These are phyloP conservation scores for Pollenia angustigena DNA, from an alignment of 2,888 invertebrate genomes.

Conservation along the genomic window DNA sequence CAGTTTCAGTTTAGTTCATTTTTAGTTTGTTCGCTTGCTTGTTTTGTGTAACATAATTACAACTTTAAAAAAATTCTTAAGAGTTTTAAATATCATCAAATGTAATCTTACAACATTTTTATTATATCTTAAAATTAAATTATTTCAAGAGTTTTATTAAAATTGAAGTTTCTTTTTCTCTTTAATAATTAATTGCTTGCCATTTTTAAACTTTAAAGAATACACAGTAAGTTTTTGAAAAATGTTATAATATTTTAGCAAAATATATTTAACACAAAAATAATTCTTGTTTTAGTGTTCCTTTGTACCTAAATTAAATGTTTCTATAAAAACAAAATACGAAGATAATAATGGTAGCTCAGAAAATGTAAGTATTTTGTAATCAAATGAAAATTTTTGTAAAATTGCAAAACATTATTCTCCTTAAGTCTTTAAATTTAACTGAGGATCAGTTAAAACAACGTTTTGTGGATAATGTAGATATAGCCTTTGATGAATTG, in stretches of 20 bases:
- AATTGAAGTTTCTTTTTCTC: constrained; percentile 20
- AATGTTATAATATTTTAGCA: constrained; percentile 25
- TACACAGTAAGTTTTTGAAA: constrained; percentile 88
- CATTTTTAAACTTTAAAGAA: constrained; percentile 84
- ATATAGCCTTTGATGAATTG: constrained; percentile 95
- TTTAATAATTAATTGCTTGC: constrained; percentile 23
- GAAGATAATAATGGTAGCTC: constrained; percentile 94
- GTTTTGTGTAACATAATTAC: too few relatives aligned
- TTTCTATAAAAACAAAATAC: constrained; percentile 94
- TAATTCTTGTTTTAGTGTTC: constrained; percentile 89
- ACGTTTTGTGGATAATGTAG: constrained; percentile 91
- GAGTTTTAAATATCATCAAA: too few relatives aligned
- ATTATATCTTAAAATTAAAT: not conserved
- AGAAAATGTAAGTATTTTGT: constrained; percentile 90
- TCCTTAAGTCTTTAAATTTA: constrained; percentile 90
- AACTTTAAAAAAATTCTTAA: too few relatives aligned
- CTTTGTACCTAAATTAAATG: constrained; percentile 93
- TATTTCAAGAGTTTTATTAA: not conserved
- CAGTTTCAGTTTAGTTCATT: too few relatives aligned
- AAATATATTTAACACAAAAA: constrained; percentile 77
- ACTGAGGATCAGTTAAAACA: constrained; percentile 89
- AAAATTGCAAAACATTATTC: not conserved
- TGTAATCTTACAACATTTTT: too few relatives aligned
- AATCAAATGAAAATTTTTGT: not conserved
- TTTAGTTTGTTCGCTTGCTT: too few relatives aligned